Conservation (phyloP, 2,113 vertebrate genomes). For the Arvicanthis niloticus region DNA sequence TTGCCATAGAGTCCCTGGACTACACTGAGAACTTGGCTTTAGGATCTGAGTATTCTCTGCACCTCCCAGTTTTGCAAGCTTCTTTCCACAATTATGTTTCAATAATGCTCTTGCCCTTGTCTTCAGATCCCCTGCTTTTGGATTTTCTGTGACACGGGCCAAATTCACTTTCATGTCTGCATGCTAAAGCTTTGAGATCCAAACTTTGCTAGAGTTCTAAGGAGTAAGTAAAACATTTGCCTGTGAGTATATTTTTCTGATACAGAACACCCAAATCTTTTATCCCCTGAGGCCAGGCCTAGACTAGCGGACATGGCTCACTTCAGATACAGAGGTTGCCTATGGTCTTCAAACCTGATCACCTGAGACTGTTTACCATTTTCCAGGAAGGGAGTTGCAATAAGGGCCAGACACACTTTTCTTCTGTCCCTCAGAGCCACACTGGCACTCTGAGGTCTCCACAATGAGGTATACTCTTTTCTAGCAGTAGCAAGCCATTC, state of each 20-base stretch:
- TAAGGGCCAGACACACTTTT: background rate
- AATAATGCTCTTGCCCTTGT: rapidly evolving
- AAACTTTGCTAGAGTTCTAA: background rate
- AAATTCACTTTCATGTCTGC: background rate
- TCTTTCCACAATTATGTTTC: rapidly evolving
- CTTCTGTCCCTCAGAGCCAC: background rate
- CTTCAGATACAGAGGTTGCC: background rate
- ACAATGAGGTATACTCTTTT: rapidly evolving
- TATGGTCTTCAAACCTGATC: too few relatives aligned
- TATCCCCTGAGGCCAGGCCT: too few relatives aligned
- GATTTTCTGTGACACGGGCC: background rate
- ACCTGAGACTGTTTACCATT: background rate
- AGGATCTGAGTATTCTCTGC: too few relatives aligned
- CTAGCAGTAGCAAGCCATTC: background rate
- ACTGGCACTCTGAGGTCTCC: too few relatives aligned
- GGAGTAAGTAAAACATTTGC: background rate
- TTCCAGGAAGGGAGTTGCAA: background rate
- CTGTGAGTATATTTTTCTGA: background rate
- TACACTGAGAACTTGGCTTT: background rate
- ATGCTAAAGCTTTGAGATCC: background rate
- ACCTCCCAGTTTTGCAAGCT: rapidly evolving
- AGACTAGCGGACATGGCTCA: background rate
- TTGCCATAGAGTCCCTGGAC: rapidly evolving
- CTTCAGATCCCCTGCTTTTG: background rate
- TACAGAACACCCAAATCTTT: background rate